phyloP scores from a whole-genome alignment of 2,797 vertebrate genomes.

The Schizothorax lantsangensis region DNA sequence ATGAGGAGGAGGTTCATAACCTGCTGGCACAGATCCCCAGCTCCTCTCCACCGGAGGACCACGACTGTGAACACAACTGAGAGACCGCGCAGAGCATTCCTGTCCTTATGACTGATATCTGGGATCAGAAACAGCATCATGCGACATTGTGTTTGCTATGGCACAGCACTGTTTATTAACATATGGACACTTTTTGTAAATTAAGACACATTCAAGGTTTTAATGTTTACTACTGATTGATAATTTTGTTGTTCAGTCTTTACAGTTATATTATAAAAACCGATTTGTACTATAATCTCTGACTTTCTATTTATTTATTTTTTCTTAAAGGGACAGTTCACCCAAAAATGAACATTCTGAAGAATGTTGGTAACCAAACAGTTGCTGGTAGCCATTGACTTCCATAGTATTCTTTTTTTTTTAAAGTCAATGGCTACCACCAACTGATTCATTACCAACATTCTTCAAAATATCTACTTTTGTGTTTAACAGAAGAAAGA shows the following conservation, averaged over 20 bases:
- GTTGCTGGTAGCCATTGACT: not conserved
- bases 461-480: not conserved
- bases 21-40: slow-evolving; percentile 78
- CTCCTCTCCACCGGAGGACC: slow-evolving; percentile 38
- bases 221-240: slow-evolving; percentile 31
- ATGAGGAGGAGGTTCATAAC: slow-evolving; percentile 84
- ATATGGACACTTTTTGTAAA: slow-evolving; percentile 46
- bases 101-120: not conserved
- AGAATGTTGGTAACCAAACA: not conserved
- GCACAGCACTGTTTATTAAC: slow-evolving; percentile 40
- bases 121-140: not conserved
- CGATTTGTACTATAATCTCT: not conserved
- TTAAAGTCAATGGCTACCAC: not conserved
- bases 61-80: slow-evolving; percentile 51
- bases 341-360: not conserved
- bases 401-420: not conserved
- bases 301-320: not conserved
- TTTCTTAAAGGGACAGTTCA: not conserved
- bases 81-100: not conserved
- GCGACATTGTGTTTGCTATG: not conserved
- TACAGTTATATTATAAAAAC: slow-evolving; percentile 7
- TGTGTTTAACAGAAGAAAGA: not conserved
- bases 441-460: not conserved
- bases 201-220: slow-evolving; percentile 2
- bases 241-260: slow-evolving; percentile 27